Percentiles rank a stretch among this genome's conserved stretches.
Conservation (phyloP, 1,140 invertebrate genomes). For the Lepidurus arcticus region DNA sequence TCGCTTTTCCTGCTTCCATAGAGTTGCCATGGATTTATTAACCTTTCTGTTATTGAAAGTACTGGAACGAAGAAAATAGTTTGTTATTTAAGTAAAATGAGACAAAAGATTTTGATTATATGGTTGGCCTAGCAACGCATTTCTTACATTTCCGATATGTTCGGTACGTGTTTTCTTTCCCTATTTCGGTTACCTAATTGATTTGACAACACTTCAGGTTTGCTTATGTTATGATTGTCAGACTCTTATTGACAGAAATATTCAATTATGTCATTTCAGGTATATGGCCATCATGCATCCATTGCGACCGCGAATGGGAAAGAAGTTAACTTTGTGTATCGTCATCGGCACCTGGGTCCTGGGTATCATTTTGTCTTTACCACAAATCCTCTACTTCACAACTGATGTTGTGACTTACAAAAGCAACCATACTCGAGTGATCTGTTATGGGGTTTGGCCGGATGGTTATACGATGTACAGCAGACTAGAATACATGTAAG, state of each 20-base stretch:
- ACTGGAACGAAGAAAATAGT: not conserved
- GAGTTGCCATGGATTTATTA: not conserved
- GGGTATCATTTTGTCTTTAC: constrained; percentile 67
- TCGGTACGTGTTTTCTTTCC: too few species aligned
- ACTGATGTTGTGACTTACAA: constrained; percentile 55
- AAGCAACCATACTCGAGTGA: constrained; percentile 50
- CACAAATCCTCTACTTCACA: constrained; percentile 74
- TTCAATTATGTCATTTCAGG: constrained; percentile 49
- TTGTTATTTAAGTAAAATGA: constrained; percentile 1
- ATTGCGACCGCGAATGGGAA: constrained; percentile 73
- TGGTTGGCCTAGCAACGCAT: not conserved
- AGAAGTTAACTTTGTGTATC: constrained; percentile 69
- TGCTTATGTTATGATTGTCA: not conserved
- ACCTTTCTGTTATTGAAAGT: not conserved
- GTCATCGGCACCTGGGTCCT: constrained; percentile 74
- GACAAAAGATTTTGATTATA: not conserved
- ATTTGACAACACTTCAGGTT: not conserved
- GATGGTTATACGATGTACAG: constrained; percentile 65
- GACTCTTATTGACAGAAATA: not conserved
- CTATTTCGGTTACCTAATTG: too few species aligned
- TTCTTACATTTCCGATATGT: not conserved
- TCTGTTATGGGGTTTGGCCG: constrained; percentile 77
- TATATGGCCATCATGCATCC: constrained; percentile 91
- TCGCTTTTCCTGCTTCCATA: constrained; percentile 2
- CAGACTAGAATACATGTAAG: constrained; percentile 71